These are phyloP conservation scores for Anoplopoma fimbria DNA, from an alignment of 2,113 vertebrate genomes.

Conservation along the genomic window DNA sequence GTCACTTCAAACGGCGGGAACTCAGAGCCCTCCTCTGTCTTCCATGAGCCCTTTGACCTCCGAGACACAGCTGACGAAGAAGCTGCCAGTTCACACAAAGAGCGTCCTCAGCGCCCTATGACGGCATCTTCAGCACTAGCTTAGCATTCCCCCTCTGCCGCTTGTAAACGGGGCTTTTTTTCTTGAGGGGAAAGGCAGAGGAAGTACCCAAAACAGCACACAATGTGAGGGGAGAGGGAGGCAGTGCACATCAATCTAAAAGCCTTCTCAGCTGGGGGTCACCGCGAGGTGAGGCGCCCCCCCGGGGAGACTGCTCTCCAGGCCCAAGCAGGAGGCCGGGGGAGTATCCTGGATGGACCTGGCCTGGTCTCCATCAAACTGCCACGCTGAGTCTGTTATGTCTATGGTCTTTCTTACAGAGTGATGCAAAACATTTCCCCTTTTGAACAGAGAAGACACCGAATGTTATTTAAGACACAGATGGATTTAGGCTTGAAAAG, in stretches of 20 bases:
- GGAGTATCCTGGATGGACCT: constrained; percentile 46
- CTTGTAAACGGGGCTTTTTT: constrained; percentile 59
- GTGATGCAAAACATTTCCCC: constrained; percentile 15
- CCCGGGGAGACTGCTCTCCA: constrained; percentile 44
- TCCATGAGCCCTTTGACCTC: constrained; percentile 64
- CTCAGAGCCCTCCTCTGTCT: constrained; percentile 41
- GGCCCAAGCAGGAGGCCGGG: constrained; percentile 25
- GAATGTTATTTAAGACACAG: constrained; percentile 5
- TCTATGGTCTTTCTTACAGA: constrained; percentile 19
- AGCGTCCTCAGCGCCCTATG: constrained; percentile 68
- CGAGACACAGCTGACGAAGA: constrained; percentile 66
- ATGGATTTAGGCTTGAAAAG: background rate
- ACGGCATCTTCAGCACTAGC: constrained; percentile 64
- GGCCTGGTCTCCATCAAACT: constrained; percentile 69
- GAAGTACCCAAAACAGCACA: constrained; percentile 72
- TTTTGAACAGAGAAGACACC: constrained; percentile 3
- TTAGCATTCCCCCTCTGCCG: constrained; percentile 46
- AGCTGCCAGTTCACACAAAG: constrained; percentile 74
- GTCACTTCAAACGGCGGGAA: constrained; percentile 55
- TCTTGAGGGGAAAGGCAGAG: constrained; percentile 56
- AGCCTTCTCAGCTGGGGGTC: constrained; percentile 70
- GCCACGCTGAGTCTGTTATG: background rate
- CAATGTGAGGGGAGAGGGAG: constrained; percentile 73
- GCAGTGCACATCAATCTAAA: constrained; percentile 71
- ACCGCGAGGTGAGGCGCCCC: constrained; percentile 70